Evolutionary conservation across 2,797 vertebrate genomes (phyloP).

Genomic region (Neosilurus mollespiculum): DNA sequence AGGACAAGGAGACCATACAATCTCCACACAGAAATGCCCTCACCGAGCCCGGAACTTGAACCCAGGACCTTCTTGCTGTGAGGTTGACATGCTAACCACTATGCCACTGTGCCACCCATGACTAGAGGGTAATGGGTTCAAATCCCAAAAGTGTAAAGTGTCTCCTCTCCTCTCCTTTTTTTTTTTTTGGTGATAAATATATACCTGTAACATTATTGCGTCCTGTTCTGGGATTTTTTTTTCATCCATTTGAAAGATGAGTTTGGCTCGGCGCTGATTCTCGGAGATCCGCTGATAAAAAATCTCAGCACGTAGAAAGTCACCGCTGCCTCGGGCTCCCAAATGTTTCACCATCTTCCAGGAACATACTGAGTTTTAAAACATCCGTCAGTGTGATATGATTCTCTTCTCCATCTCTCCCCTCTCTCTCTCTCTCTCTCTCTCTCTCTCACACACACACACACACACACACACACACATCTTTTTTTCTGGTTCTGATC

Average conservation of each 20-base stretch:
- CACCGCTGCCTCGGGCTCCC: background rate
- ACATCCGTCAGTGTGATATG: conserved; percentile 7
- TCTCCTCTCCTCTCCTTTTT: too few relatives aligned
- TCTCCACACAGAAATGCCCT: too few relatives aligned
- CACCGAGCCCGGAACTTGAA: too few relatives aligned
- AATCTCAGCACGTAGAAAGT: background rate
- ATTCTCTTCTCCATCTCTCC: background rate
- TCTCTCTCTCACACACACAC: background rate
- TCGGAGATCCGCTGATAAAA: background rate
- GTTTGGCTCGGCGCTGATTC: background rate
- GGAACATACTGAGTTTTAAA: conserved; percentile 1
- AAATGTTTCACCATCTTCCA: background rate
- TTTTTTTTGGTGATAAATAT: background rate
- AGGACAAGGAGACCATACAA: too few relatives aligned
- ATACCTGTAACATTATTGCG: background rate
- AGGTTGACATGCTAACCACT: too few relatives aligned
- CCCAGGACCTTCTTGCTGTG: too few relatives aligned
- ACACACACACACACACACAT: background rate
- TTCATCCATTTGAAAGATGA: background rate
- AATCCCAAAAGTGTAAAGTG: too few relatives aligned
- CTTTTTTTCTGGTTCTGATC: background rate
- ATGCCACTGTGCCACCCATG: too few relatives aligned
- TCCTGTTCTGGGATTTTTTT: background rate
- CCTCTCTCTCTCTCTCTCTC: background rate
- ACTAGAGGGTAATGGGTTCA: too few relatives aligned